Percentiles rank a stretch among this genome's conserved stretches.
Conservation (phyloP, 2,797 vertebrate genomes). For the Melanotaenia parkinsoni region DNA sequence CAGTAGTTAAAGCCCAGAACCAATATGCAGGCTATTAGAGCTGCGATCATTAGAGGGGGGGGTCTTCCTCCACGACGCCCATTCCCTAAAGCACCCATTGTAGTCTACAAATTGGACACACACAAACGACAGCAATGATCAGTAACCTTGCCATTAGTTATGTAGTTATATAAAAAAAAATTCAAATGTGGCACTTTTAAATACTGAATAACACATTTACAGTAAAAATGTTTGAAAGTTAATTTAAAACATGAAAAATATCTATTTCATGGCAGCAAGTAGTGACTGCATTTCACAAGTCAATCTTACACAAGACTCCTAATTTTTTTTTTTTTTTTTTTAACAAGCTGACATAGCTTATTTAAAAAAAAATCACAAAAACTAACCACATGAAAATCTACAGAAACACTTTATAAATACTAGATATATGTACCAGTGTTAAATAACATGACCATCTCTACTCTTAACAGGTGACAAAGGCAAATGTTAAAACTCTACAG, state of each 20-base stretch:
- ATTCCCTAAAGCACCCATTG: conserved; percentile 89
- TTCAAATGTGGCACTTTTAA: background rate
- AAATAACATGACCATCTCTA: too few species aligned
- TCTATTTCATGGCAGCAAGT: background rate
- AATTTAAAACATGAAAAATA: background rate
- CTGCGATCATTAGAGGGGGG: conserved; percentile 88
- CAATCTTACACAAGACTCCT: background rate
- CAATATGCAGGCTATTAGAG: conserved; percentile 88
- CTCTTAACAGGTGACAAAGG: background rate
- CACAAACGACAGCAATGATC: conserved; percentile 20
- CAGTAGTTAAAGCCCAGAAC: conserved; percentile 96
- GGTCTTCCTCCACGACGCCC: conserved; percentile 90
- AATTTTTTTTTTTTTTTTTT: too few species aligned
- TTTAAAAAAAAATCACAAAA: conserved; percentile 1
- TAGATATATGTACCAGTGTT: too few species aligned
- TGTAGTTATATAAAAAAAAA: background rate
- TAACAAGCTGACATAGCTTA: background rate
- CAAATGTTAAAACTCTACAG: background rate
- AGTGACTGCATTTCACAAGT: background rate
- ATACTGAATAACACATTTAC: background rate
- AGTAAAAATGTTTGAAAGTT: background rate
- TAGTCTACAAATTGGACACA: conserved; percentile 43
- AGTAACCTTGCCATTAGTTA: background rate
- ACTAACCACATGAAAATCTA: background rate
- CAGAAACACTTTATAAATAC: too few species aligned